Percentiles rank a stretch among this genome's conserved stretches.
Conservation (phyloP, 2,797 vertebrate species). For the Hemibagrus guttatus region DNA sequence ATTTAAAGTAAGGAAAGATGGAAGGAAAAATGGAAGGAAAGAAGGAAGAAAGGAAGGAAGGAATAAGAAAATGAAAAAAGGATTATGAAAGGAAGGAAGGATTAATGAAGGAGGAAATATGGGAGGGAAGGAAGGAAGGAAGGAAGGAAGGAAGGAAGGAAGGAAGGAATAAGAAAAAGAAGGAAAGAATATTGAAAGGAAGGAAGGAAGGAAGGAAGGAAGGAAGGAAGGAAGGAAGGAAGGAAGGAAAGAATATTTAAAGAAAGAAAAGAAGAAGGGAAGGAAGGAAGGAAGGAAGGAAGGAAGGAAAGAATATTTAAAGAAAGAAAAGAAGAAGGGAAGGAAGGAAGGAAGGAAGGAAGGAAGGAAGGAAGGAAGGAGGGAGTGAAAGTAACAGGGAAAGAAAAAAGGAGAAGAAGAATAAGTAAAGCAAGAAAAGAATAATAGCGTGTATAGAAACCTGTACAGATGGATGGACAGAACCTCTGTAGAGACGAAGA, state of each 20-base stretch:
- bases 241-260: background rate
- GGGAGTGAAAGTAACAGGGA: background rate
- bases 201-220: background rate
- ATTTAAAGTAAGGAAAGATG: too few species aligned
- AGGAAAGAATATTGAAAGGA: background rate
- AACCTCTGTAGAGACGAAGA: too few species aligned
- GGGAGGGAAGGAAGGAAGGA: background rate
- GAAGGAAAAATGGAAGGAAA: background rate
- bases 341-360: background rate
- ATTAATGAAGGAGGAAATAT: background rate
- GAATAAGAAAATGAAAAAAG: too few species aligned
- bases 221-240: background rate
- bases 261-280: background rate
- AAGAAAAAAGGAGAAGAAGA: background rate
- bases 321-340: background rate
- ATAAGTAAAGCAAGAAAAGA: background rate
- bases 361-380: background rate
- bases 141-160: background rate
- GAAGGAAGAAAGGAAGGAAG: background rate
- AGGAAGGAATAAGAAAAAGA: too few species aligned
- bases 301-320: too few species aligned
- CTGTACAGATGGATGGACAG: background rate
- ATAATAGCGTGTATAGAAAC: background rate
- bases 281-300: background rate
- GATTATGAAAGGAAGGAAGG: too few species aligned